Evolutionary conservation across 2,888 invertebrate species (phyloP).

Genomic region (Antheraea yamamai): DNA sequence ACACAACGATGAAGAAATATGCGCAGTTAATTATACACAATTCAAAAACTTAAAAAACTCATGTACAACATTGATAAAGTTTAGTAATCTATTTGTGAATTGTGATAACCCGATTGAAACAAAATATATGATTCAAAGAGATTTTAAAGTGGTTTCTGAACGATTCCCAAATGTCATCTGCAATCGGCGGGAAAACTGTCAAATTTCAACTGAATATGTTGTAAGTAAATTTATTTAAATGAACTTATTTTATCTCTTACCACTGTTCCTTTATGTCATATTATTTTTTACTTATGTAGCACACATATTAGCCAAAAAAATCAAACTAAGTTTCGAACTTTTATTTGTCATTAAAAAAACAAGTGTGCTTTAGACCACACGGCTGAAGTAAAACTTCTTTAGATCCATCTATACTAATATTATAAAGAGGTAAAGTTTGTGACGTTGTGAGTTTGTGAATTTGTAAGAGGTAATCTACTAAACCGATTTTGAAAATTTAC

Average conservation of each 20-base stretch:
- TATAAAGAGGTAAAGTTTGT: too few relatives aligned
- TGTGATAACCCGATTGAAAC: slow-evolving; percentile 63
- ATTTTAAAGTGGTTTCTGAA: slow-evolving; percentile 37
- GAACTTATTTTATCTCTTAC: background rate
- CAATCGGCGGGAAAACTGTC: slow-evolving; percentile 48
- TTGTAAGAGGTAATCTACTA: too few relatives aligned
- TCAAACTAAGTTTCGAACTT: too few relatives aligned
- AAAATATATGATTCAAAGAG: slow-evolving; percentile 42
- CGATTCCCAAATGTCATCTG: slow-evolving; percentile 46
- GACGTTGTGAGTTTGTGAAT: too few relatives aligned
- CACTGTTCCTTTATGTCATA: background rate
- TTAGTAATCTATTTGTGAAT: slow-evolving; percentile 39
- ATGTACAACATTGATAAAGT: slow-evolving; percentile 43
- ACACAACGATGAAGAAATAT: slow-evolving; percentile 39
- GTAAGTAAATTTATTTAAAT: slow-evolving; percentile 36
- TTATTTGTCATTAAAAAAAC: too few relatives aligned
- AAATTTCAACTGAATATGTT: slow-evolving; percentile 53
- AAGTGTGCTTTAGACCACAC: too few relatives aligned
- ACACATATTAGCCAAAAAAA: background rate
- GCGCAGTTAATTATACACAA: slow-evolving; percentile 42
- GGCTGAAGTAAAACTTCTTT: too few relatives aligned
- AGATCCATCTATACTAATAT: too few relatives aligned
- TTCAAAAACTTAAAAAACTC: slow-evolving; percentile 28
- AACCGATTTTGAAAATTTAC: too few relatives aligned
- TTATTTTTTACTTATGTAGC: background rate